Percentiles rank a stretch among this genome's conserved stretches.
phyloP scores from a whole-genome alignment of 2,888 invertebrate genomes.

The Epistrophella euchroma region DNA sequence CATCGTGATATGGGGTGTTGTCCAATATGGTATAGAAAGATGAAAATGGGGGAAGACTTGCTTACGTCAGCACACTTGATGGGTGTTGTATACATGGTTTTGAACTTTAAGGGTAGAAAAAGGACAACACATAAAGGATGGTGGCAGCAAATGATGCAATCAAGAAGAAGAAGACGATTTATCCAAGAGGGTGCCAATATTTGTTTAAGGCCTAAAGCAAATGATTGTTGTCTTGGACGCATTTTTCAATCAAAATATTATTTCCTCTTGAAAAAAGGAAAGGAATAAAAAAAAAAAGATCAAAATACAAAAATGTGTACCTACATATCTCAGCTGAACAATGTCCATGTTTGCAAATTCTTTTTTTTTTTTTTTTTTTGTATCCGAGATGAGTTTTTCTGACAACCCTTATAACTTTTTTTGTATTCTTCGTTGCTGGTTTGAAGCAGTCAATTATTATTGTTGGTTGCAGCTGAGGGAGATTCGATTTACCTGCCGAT shows the following conservation, averaged over 20 bases:
- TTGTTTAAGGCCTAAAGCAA: slow-evolving; percentile 65
- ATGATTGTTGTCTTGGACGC: slow-evolving; percentile 61
- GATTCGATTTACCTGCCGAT: slow-evolving; percentile 65
- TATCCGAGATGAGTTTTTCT: slow-evolving; percentile 14
- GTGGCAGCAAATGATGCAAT: slow-evolving; percentile 20
- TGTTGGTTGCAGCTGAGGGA: slow-evolving; percentile 55
- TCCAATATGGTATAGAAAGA: slow-evolving; percentile 9
- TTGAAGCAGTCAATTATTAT: slow-evolving; percentile 45
- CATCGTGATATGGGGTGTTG: slow-evolving; percentile 66
- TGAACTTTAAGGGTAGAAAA: slow-evolving; percentile 38
- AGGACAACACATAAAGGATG: slow-evolving; percentile 26
- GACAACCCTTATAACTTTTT: slow-evolving; percentile 35
- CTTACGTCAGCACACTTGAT: slow-evolving; percentile 49
- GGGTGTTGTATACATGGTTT: slow-evolving; percentile 3
- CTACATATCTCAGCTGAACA: not conserved
- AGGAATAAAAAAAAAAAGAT: slow-evolving; percentile 39
- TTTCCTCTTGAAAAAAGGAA: slow-evolving; percentile 25
- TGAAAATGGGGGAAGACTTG: slow-evolving; percentile 2
- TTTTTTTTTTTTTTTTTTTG: slow-evolving; percentile 15
- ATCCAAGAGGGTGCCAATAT: slow-evolving; percentile 72
- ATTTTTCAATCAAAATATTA: slow-evolving; percentile 46
- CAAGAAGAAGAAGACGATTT: slow-evolving; percentile 57
- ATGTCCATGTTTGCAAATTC: slow-evolving; percentile 57
- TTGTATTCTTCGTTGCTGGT: slow-evolving; percentile 3
- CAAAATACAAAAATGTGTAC: slow-evolving; percentile 2